Evolutionary conservation across 2,797 vertebrate species (phyloP).

Genomic region (Anisognathus igniventris): DNA sequence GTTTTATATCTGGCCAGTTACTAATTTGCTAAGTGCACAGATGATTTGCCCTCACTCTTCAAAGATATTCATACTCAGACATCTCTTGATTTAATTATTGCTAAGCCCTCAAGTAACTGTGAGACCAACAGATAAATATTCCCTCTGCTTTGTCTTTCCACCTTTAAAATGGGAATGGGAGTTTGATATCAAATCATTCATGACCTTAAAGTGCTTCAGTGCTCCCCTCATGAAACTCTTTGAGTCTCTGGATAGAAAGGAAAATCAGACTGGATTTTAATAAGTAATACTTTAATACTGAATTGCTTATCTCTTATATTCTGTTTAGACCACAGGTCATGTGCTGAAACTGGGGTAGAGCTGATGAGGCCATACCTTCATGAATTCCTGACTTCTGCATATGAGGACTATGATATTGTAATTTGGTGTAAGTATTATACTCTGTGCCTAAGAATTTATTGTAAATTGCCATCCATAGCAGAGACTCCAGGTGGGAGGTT

Average conservation of each 20-base stretch:
- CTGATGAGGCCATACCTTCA: constrained; percentile 98
- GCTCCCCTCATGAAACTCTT: neutral
- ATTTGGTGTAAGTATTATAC: constrained; percentile 93
- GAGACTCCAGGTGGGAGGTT: neutral
- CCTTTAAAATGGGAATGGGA: neutral
- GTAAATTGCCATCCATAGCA: neutral
- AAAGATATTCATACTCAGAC: neutral
- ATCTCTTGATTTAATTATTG: neutral
- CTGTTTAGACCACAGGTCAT: constrained; percentile 95
- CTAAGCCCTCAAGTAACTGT: neutral
- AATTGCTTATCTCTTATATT: neutral
- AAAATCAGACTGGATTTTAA: neutral
- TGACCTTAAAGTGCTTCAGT: neutral
- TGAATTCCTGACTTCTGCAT: constrained; percentile 95
- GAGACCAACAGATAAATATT: neutral
- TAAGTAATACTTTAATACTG: neutral
- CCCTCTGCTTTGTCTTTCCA: neutral
- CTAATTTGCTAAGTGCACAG: neutral
- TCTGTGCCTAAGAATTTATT: neutral
- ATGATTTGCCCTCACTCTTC: neutral
- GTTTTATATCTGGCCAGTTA: neutral
- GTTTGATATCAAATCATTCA: neutral
- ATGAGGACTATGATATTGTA: constrained; percentile 98
- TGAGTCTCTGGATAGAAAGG: neutral
- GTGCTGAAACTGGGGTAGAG: constrained; percentile 96